These are phyloP conservation scores for Nemotelus pantherinus DNA, from an alignment of 2,888 invertebrate genomes.

Conservation along the genomic window DNA sequence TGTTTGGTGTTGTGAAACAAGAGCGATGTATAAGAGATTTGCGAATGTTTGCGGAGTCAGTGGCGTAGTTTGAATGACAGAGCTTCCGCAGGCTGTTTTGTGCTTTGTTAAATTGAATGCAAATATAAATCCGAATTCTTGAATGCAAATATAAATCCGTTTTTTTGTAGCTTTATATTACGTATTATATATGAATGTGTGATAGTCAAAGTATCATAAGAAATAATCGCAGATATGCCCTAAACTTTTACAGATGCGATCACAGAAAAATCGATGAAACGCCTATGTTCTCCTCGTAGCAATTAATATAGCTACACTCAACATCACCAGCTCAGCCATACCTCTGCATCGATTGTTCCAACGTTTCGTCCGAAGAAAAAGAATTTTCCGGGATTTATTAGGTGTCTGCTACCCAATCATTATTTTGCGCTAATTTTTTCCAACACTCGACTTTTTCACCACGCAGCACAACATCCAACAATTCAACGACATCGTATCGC, in stretches of 20 bases:
- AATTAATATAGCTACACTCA: not conserved
- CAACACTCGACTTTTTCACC: constrained; percentile 5
- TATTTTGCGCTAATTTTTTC: constrained; percentile 44
- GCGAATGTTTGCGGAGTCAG: not conserved
- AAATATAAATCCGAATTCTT: not conserved
- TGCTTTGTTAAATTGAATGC: not conserved
- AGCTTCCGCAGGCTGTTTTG: not conserved
- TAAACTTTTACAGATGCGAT: no score
- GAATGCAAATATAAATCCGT: not conserved
- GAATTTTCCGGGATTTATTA: constrained; percentile 34
- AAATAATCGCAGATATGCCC: no score
- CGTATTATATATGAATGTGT: not conserved
- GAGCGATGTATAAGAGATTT: not conserved
- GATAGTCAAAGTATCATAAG: not conserved
- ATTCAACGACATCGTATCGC: not conserved
- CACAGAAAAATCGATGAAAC: no score
- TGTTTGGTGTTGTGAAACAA: not conserved
- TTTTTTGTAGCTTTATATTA: not conserved
- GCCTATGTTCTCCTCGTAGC: no score
- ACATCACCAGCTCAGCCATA: not conserved
- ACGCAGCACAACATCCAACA: not conserved
- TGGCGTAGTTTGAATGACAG: not conserved
- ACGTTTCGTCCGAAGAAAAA: not conserved
- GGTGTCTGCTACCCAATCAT: constrained; percentile 43
- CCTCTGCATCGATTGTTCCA: no score